Percentiles rank a stretch among this genome's conserved stretches.
Evolutionary conservation across 2,888 invertebrate species (phyloP).

Genomic region (Sepioteuthis lessoniana): DNA sequence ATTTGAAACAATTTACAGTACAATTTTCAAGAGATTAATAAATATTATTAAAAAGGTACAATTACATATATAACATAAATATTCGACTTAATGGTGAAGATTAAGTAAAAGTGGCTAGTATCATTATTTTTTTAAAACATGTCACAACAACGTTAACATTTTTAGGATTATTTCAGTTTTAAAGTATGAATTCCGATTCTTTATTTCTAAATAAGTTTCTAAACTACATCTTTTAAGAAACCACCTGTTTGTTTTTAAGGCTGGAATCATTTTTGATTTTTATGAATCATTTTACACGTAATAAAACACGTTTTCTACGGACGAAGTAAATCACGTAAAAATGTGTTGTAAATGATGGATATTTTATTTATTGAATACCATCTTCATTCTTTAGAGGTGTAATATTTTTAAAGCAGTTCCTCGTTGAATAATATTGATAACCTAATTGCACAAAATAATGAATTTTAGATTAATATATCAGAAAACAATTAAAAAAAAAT

Average conservation of each 20-base stretch:
- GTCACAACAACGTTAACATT: no score
- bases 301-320: not conserved
- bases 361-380: not conserved
- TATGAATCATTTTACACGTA: not conserved
- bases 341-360: not conserved
- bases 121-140: no score
- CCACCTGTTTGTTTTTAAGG: not conserved
- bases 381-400: no score
- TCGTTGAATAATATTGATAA: no score
- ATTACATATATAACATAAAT: not conserved
- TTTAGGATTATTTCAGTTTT: not conserved
- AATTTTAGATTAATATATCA: not conserved
- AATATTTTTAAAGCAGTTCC: no score
- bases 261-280: not conserved
- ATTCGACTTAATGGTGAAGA: no score
- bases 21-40: not conserved
- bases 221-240: not conserved
- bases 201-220: not conserved
- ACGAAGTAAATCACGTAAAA: conserved; percentile 16
- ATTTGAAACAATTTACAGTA: not conserved
- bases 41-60: not conserved
- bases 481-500: not conserved
- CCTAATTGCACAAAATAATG: no score
- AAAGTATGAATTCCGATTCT: not conserved
- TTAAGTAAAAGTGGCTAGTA: no score